Conservation (phyloP, 2,888 invertebrate species). For the Pterostichus madidus region DNA sequence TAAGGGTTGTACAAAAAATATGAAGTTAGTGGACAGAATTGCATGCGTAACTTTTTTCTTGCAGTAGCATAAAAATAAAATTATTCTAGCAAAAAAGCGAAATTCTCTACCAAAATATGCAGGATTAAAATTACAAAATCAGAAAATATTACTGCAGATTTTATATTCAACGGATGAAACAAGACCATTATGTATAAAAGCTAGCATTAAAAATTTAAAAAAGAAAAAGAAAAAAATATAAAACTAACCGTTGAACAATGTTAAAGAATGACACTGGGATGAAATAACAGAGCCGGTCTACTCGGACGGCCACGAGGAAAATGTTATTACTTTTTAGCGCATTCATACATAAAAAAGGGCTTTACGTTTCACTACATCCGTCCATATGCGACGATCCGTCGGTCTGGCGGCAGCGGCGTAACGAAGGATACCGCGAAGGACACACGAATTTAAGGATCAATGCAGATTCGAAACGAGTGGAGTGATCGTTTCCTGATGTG, state of each 20-base stretch:
- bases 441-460: conserved; percentile 18
- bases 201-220: background rate
- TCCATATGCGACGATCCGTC: conserved; percentile 15
- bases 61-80: too few species aligned
- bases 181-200: background rate
- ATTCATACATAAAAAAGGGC: conserved; percentile 61
- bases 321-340: conserved; percentile 59
- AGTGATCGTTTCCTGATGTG: conserved; percentile 29
- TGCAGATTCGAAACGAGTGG: conserved; percentile 11
- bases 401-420: background rate
- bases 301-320: conserved; percentile 48
- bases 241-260: conserved; percentile 7
- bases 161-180: background rate
- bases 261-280: conserved; percentile 13
- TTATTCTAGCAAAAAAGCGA: too few species aligned
- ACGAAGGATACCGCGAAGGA: background rate
- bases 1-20: too few species aligned
- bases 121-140: too few species aligned
- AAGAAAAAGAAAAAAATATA: conserved; percentile 29
- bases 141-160: too few species aligned
- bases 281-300: background rate
- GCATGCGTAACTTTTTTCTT: too few species aligned
- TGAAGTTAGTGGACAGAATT: too few species aligned
- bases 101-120: too few species aligned
- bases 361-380: conserved; percentile 53